Percentiles rank a stretch among this genome's conserved stretches.
Evolutionary conservation across 2,888 invertebrate species (phyloP).

Genomic region (Salticus scenicus): DNA sequence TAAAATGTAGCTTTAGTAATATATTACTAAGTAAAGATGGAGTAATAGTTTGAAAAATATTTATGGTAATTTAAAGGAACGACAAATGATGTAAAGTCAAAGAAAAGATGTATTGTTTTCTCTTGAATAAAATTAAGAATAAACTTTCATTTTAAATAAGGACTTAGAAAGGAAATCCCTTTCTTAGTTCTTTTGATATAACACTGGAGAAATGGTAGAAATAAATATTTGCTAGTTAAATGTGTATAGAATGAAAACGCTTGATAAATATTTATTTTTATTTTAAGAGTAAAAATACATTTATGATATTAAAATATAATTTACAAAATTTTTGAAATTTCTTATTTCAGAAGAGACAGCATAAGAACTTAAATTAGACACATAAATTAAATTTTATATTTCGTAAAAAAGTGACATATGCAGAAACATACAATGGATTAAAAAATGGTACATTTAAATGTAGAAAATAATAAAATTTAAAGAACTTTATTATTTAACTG

Average conservation of each 20-base stretch:
- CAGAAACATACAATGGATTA: too few relatives aligned
- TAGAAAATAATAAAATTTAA: too few relatives aligned
- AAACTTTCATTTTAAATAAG: not conserved
- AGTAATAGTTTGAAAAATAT: conserved; percentile 29
- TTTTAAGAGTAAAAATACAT: too few relatives aligned
- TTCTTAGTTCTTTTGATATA: not conserved
- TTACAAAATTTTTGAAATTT: too few relatives aligned
- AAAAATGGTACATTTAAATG: too few relatives aligned
- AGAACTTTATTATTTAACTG: too few relatives aligned
- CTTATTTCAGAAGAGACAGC: too few relatives aligned
- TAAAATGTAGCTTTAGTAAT: conserved; percentile 51
- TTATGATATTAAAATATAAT: too few relatives aligned
- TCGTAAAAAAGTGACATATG: too few relatives aligned
- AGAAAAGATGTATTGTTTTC: conserved; percentile 17
- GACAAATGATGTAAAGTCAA: conserved; percentile 21
- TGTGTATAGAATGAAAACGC: not conserved
- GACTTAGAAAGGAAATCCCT: too few relatives aligned
- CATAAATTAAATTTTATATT: too few relatives aligned
- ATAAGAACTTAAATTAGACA: too few relatives aligned
- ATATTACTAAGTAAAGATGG: conserved; percentile 31
- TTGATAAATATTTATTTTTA: not conserved
- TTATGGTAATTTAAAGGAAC: conserved; percentile 46
- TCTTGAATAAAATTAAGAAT: not conserved
- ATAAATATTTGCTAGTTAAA: not conserved
- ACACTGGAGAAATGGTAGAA: not conserved